Percentiles rank a stretch among this genome's conserved stretches.
phyloP scores from a whole-genome alignment of 2,113 vertebrate genomes.

The Antigone vipio region DNA sequence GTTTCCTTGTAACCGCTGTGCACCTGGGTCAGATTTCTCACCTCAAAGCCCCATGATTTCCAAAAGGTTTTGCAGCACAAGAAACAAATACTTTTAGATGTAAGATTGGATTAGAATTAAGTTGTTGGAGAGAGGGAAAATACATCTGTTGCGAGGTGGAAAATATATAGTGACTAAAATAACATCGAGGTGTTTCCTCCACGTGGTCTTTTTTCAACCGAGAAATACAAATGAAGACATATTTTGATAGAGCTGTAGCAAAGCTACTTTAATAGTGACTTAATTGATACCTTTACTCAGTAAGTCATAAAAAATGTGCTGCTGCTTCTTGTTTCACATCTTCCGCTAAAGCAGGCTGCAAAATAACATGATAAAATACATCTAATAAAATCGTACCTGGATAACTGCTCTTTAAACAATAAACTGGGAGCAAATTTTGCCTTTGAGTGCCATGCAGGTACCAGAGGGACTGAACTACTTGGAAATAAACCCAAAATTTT shows the following conservation, averaged over 20 bases:
- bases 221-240: not conserved
- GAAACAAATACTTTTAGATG: not conserved
- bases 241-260: not conserved
- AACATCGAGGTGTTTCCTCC: not conserved
- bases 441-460: not conserved
- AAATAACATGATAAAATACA: not conserved
- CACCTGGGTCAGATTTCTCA: slow-evolving; percentile 31
- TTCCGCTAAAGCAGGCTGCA: not conserved
- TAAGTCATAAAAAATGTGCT: not conserved
- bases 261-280: not conserved
- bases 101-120: not conserved
- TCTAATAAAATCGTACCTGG: not conserved
- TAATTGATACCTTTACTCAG: not conserved
- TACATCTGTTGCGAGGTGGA: not conserved
- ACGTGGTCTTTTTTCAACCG: not conserved
- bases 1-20: not conserved
- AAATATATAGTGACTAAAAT: not conserved
- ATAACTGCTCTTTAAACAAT: not conserved
- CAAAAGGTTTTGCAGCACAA: not conserved
- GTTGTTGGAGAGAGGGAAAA: not conserved
- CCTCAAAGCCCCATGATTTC: not conserved
- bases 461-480: not conserved
- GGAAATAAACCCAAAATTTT: not conserved
- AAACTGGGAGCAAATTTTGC: not conserved
- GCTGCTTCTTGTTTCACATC: not conserved